Evolutionary conservation across 2,113 vertebrate genomes (phyloP).

Genomic region (Elephas maximus): DNA sequence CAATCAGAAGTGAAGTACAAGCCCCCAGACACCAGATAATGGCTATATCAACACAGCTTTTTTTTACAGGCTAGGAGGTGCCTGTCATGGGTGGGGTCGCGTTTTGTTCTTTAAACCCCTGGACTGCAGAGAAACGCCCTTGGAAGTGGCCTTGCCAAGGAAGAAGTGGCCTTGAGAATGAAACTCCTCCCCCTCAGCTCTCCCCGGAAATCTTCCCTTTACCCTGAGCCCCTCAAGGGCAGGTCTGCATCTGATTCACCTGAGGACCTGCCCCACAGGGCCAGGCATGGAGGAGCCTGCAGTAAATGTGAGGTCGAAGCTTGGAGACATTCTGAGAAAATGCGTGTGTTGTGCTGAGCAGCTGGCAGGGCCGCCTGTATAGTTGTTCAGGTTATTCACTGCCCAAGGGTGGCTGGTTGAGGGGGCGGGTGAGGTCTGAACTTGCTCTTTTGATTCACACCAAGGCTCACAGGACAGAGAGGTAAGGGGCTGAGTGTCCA

Average conservation of each 20-base stretch:
- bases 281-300: not conserved
- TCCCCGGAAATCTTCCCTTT: not conserved
- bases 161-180: not conserved
- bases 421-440: not conserved
- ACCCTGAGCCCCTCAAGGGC: not conserved
- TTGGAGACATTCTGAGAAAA: not conserved
- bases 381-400: not conserved
- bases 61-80: not conserved
- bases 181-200: not conserved
- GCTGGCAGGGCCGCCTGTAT: not conserved
- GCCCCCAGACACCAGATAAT: not conserved
- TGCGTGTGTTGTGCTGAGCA: not conserved
- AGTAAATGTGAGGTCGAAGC: not conserved
- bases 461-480: not conserved
- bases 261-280: not conserved
- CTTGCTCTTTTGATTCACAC: not conserved
- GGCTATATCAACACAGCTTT: not conserved
- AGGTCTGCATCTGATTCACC: not conserved
- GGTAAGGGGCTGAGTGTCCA: not conserved
- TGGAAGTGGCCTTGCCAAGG: not conserved
- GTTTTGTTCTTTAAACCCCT: not conserved
- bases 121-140: not conserved
- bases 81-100: not conserved
- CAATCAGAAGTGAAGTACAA: fast-evolving
- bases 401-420: not conserved